Conservation (phyloP, 2,888 invertebrate species). For the Drosophila rubida region DNA sequence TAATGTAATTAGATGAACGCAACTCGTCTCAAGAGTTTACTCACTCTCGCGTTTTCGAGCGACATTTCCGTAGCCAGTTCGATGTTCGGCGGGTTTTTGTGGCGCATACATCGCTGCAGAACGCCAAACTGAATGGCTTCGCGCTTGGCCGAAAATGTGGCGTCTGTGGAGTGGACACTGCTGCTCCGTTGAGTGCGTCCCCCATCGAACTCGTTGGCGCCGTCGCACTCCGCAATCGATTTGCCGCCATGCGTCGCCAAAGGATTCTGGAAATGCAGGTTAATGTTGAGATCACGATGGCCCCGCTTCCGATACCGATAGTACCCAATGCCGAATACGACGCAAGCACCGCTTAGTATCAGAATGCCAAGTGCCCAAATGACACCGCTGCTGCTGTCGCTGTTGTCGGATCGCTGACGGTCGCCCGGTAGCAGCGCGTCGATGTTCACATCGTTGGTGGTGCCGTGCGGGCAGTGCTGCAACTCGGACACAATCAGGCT, state of each 20-base stretch:
- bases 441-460: constrained; percentile 60
- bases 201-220: constrained; percentile 29
- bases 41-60: constrained; percentile 74
- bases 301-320: constrained; percentile 85
- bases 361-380: constrained; percentile 32
- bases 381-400: constrained; percentile 12
- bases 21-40: too few relatives aligned
- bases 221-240: constrained; percentile 34
- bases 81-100: constrained; percentile 43
- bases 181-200: constrained; percentile 38
- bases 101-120: constrained; percentile 70
- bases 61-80: constrained; percentile 71
- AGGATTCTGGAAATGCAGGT: constrained; percentile 85
- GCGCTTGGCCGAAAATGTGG: constrained; percentile 56
- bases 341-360: constrained; percentile 46
- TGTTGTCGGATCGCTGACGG: constrained; percentile 11
- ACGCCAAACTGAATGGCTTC: constrained; percentile 56
- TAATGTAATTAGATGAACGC: too few relatives aligned
- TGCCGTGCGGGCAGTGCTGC: constrained; percentile 77
- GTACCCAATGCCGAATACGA: constrained; percentile 72
- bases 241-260: constrained; percentile 72
- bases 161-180: constrained; percentile 39
- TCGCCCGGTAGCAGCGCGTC: constrained; percentile 16
- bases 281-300: constrained; percentile 84
- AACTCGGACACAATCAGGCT: constrained; percentile 83